Conservation (phyloP, 2,888 invertebrate species). For the Watsonalla cultraria region DNA sequence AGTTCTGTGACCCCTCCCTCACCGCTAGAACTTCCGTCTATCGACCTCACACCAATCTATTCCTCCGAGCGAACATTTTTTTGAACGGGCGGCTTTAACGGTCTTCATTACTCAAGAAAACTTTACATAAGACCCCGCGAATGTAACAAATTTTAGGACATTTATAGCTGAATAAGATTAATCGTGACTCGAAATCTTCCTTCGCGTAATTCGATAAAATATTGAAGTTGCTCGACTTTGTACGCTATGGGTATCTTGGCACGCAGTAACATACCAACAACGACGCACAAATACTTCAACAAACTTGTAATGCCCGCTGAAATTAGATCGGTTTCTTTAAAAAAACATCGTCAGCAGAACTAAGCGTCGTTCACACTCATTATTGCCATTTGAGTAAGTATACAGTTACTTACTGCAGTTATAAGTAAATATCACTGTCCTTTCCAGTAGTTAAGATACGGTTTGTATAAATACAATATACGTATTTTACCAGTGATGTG, state of each 20-base stretch:
- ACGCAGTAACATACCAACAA: neutral
- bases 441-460: too few species aligned
- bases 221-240: constrained; percentile 14
- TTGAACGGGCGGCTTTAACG: constrained; percentile 23
- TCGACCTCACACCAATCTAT: neutral
- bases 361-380: too few species aligned
- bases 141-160: constrained; percentile 35
- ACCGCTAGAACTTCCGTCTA: neutral
- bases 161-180: constrained; percentile 42
- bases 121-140: constrained; percentile 26
- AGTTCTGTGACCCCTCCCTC: neutral
- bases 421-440: too few species aligned
- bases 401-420: too few species aligned
- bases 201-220: constrained; percentile 20
- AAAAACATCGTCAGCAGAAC: too few species aligned
- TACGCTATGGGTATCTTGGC: neutral
- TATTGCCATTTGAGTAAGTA: too few species aligned
- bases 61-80: constrained; percentile 17
- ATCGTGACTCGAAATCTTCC: constrained; percentile 23
- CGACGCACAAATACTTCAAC: too few species aligned
- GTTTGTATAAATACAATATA: too few species aligned
- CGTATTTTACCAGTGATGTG: too few species aligned
- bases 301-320: too few species aligned
- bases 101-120: constrained; percentile 37
- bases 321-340: too few species aligned